These are phyloP conservation scores for Ochropleura plecta DNA, from an alignment of 2,888 invertebrate species.

Conservation along the genomic window DNA sequence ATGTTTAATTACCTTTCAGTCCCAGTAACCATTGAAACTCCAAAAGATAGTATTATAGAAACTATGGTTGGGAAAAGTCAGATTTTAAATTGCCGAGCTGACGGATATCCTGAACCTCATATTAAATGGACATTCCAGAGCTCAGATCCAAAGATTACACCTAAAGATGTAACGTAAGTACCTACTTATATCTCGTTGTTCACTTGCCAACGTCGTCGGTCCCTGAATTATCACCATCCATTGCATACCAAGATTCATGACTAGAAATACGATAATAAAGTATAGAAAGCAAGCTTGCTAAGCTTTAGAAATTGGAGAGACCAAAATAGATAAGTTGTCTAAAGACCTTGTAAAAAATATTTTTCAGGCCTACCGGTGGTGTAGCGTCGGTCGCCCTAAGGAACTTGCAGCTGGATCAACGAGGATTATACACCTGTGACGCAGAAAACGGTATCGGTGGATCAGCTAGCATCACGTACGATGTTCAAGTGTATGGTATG, in stretches of 20 bases:
- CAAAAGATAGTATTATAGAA: slow-evolving; percentile 56
- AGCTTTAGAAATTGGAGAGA: too few relatives aligned
- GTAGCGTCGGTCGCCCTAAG: slow-evolving; percentile 50
- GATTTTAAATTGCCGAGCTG: slow-evolving; percentile 68
- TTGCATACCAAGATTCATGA: neutral
- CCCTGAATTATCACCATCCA: neutral
- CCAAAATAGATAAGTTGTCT: too few relatives aligned
- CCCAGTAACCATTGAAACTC: slow-evolving; percentile 55
- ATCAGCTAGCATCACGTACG: slow-evolving; percentile 70
- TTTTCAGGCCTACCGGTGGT: slow-evolving; percentile 49
- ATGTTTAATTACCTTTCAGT: slow-evolving; percentile 30
- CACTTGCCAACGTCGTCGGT: neutral
- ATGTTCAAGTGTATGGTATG: slow-evolving; percentile 56
- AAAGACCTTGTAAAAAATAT: neutral
- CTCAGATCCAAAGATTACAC: slow-evolving; percentile 27
- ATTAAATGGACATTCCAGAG: slow-evolving; percentile 72
- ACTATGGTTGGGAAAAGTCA: slow-evolving; percentile 62
- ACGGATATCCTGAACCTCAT: slow-evolving; percentile 73
- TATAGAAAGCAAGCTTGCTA: too few relatives aligned
- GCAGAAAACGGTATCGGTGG: slow-evolving; percentile 70
- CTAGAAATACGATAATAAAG: neutral
- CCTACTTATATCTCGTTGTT: neutral
- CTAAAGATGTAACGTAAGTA: slow-evolving; percentile 65
- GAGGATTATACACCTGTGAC: slow-evolving; percentile 76
- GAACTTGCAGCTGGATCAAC: slow-evolving; percentile 64